phyloP scores from a whole-genome alignment of 2,113 vertebrate species.

The Gavia stellata region DNA sequence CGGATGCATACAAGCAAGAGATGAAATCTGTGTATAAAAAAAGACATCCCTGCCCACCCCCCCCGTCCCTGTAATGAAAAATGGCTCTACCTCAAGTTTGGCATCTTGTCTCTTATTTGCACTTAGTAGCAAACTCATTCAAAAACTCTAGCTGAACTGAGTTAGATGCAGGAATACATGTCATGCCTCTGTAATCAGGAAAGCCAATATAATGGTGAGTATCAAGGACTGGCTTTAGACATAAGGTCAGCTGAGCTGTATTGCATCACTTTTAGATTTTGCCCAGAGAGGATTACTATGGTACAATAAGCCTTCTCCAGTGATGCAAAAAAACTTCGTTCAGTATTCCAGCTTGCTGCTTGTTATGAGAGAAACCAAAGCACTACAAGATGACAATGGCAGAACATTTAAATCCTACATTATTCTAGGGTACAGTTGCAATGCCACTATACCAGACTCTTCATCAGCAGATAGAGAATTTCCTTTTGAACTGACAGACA shows the following conservation, averaged over 20 bases:
- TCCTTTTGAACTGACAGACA: neutral
- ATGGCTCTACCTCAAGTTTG: neutral
- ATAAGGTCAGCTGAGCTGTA: neutral
- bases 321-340: neutral
- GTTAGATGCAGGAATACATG: neutral
- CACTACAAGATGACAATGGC: neutral
- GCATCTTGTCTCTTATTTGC: neutral
- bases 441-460: neutral
- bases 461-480: neutral
- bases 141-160: neutral
- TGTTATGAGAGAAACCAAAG: neutral
- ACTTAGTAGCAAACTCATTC: neutral
- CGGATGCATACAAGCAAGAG: neutral
- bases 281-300: neutral
- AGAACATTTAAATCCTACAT: neutral
- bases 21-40: neutral
- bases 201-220: neutral
- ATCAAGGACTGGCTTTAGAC: neutral
- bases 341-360: neutral
- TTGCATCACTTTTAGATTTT: neutral
- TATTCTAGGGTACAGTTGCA: neutral
- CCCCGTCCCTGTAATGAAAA: neutral
- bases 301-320: neutral
- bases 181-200: neutral
- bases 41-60: accelerated